Conservation (phyloP, 2,113 vertebrate genomes). For the Mustelus asterias region DNA sequence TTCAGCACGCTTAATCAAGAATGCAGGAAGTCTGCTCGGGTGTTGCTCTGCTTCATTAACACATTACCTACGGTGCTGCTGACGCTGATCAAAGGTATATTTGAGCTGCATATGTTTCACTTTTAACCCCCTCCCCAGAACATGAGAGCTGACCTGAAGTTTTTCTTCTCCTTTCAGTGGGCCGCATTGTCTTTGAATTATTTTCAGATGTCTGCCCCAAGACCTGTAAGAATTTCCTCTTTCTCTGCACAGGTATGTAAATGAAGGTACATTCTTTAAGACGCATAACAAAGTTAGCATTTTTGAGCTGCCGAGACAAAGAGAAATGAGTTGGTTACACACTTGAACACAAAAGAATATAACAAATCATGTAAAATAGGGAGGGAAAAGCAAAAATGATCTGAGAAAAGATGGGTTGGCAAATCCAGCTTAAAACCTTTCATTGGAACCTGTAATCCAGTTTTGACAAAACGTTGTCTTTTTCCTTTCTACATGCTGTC, state of each 20-base stretch:
- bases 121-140: slow-evolving; percentile 32
- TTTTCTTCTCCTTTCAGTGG: slow-evolving; percentile 63
- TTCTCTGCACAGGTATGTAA: slow-evolving; percentile 80
- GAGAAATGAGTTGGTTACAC: not conserved
- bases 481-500: not conserved
- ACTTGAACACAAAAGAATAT: not conserved
- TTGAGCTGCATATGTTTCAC: slow-evolving; percentile 34
- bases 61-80: not conserved
- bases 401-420: not conserved
- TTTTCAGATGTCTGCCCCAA: slow-evolving; percentile 95
- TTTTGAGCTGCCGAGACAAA: not conserved
- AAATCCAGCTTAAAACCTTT: not conserved
- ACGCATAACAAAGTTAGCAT: not conserved
- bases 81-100: not conserved
- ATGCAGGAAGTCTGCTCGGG: slow-evolving; percentile 4
- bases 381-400: not conserved
- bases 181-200: slow-evolving; percentile 95
- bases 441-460: not conserved
- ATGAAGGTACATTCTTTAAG: not conserved
- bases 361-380: not conserved
- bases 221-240: slow-evolving; percentile 97
- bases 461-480: not conserved
- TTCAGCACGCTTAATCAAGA: slow-evolving; percentile 18
- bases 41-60: not conserved
- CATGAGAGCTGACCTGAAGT: not conserved